Base-by-base conservation (phyloP, 2,113 vertebrate species). In the Siniperca chuatsi region DNA sequence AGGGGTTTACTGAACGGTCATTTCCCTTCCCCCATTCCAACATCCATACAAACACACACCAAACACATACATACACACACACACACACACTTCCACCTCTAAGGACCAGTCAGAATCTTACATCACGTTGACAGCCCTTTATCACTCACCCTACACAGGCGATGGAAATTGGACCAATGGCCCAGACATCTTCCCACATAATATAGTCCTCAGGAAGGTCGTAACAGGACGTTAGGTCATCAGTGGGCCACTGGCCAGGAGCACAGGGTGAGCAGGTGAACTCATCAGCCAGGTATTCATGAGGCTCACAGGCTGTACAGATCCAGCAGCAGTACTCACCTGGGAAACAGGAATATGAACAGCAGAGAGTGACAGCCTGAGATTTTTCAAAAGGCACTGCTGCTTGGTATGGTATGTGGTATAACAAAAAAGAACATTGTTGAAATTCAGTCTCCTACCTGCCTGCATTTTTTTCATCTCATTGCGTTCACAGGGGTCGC, bases 381-480 rank as follows among this genome's bases (percentile, higher is more conserved):
- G 62, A 71, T 72, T 82, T 74, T 82, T 78, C 61, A 69, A 86
- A 87, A 75, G 70, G 42, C 35, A 50, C 54, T 54, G 40, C 40
- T 75, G 73, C 46, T 40, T 29, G 25, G 12, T 61, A 61, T 29
- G 61, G 23, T 37, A 42, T 48, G 74, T 70, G 4, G 6, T 40
- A 2, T 62, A 44, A 78, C 29, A 33, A 79, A 72, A 83, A 84
- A 70, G 11, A 23, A 77, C 77, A 69, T 29, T 23, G 68, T 42
- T 70, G 48, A 60, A 65, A 81, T 82, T 76, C 64, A n/a, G n/a
- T 68, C 54, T 81, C 92, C 55, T 87, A 95, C 98, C 98, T 40
- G 98, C 98, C 71, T 99, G 98, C 97, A 99, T 99, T 84, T 98
- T 99, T 95, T 99, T 99, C 98, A 99, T 99, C 94, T 99, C 98